These are phyloP conservation scores for Liparis tanakae DNA, from an alignment of 2,797 vertebrate genomes.

Conservation along the genomic window DNA sequence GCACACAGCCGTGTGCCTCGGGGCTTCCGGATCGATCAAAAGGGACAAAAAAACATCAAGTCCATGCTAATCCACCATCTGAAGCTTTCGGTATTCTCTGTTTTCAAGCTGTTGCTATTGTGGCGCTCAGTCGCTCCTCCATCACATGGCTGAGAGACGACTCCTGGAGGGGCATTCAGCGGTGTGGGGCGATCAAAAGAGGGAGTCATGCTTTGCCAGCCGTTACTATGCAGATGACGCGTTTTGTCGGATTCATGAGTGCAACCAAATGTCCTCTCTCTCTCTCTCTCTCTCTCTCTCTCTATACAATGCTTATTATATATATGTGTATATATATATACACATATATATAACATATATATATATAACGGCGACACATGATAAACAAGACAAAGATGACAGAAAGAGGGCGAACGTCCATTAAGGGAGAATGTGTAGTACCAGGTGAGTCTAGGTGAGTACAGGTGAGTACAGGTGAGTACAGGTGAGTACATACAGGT, in stretches of 20 bases:
- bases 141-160: constrained; percentile 36
- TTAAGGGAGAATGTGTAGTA: not conserved
- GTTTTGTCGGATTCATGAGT: not conserved
- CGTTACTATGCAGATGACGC: not conserved
- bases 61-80: constrained; percentile 48
- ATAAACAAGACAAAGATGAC: constrained; percentile 20
- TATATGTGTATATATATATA: not conserved
- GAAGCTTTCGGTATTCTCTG: constrained; percentile 7
- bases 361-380: constrained; percentile 10
- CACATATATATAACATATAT: not conserved
- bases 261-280: constrained; percentile 14
- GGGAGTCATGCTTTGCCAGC: constrained; percentile 19
- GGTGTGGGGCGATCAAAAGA: constrained; percentile 40
- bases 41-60: constrained; percentile 55
- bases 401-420: not conserved
- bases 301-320: constrained; percentile 17
- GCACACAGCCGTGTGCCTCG: constrained; percentile 57
- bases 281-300: too few relatives aligned
- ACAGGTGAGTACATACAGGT: not conserved
- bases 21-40: constrained; percentile 52
- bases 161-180: constrained; percentile 38
- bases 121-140: constrained; percentile 28
- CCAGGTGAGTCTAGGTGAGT: too few relatives aligned
- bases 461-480: not conserved
- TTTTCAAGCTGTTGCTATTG: constrained; percentile 28